A percentile compares a stretch with the other conserved stretches of the same genome.
phyloP scores from a whole-genome alignment of 2,113 vertebrate genomes.

The Cyanistes caeruleus region DNA sequence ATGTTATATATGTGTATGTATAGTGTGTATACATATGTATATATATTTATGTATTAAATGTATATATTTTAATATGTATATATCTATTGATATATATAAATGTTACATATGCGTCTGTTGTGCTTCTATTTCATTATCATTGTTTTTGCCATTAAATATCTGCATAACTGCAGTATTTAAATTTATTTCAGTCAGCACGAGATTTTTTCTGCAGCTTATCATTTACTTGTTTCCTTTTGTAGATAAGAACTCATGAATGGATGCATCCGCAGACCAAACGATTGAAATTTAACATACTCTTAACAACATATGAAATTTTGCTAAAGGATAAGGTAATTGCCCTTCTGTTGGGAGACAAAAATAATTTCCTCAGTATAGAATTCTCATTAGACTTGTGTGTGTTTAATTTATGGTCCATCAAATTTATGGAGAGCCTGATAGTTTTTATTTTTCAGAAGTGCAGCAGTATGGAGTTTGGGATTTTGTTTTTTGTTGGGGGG shows the following conservation, averaged over 20 bases:
- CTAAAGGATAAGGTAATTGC: slow-evolving; percentile 93
- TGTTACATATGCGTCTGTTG: not conserved
- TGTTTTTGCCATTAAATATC: not conserved
- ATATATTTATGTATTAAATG: not conserved
- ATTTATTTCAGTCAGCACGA: not conserved
- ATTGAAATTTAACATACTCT: slow-evolving; percentile 93
- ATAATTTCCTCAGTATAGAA: not conserved
- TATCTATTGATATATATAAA: too few relatives aligned
- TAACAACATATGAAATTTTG: slow-evolving; percentile 97
- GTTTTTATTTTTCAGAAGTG: not conserved
- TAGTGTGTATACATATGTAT: not conserved
- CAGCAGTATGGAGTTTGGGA: fast-evolving
- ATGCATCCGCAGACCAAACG: slow-evolving; percentile 94
- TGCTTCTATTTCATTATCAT: not conserved
- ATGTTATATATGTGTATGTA: not conserved
- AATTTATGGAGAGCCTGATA: not conserved
- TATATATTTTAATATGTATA: not conserved
- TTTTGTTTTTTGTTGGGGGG: not conserved
- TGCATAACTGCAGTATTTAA: not conserved
- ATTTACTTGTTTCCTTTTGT: slow-evolving; percentile 19
- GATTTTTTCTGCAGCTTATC: not conserved
- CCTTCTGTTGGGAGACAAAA: not conserved
- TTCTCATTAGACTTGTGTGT: not conserved
- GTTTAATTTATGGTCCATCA: not conserved
- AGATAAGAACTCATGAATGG: slow-evolving; percentile 99